phyloP scores from a whole-genome alignment of 2,113 vertebrate species.

The rat (Rattus norvegicus) region DNA sequence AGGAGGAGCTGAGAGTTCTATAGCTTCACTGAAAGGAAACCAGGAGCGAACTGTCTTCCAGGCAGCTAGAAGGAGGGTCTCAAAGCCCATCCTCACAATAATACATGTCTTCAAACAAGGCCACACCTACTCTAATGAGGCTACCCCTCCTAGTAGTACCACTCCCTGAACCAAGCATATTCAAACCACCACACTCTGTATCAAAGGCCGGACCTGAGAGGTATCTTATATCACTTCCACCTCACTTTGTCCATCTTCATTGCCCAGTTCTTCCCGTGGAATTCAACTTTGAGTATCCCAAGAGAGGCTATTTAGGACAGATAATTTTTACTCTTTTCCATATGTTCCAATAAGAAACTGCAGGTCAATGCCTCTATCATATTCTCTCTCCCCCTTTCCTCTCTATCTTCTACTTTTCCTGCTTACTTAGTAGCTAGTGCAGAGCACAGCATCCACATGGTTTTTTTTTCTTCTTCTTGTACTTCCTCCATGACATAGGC shows the following conservation, averaged over 20 bases:
- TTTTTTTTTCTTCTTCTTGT: not conserved
- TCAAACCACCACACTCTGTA: not conserved
- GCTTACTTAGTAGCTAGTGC: not conserved
- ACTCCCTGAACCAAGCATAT: too few species aligned
- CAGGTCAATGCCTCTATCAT: not conserved
- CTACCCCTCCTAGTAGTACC: too few species aligned
- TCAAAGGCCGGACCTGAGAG: not conserved
- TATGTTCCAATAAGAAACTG: not conserved
- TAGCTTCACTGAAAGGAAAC: too few species aligned
- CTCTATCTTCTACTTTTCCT: not conserved
- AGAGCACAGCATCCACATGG: not conserved
- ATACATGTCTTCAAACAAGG: too few species aligned
- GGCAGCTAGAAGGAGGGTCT: too few species aligned
- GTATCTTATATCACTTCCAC: not conserved
- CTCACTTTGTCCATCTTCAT: not conserved
- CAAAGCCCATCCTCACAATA: too few species aligned
- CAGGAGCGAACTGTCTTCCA: too few species aligned
- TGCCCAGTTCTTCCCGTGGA: not conserved
- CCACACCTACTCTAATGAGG: too few species aligned
- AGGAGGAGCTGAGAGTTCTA: too few species aligned
- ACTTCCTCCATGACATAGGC: not conserved
- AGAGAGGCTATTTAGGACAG: not conserved
- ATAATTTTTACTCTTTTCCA: not conserved
- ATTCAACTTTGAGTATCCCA: not conserved
- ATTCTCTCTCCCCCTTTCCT: not conserved